Conservation (phyloP, 92 coral and sea anemone species). For the Epizoanthus scotinus region DNA sequence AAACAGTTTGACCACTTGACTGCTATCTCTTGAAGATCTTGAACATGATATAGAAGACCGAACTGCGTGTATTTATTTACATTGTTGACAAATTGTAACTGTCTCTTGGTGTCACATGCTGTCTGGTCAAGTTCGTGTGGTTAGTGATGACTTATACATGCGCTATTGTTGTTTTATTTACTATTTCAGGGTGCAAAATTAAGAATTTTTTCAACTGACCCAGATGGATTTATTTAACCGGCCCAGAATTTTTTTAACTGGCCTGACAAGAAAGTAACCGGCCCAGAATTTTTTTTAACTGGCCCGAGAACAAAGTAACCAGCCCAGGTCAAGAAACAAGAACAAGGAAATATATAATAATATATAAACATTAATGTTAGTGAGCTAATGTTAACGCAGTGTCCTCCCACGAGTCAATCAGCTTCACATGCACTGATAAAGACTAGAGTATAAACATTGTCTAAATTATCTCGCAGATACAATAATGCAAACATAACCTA, state of each 20-base stretch:
- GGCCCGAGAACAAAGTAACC: slow-evolving; percentile 33
- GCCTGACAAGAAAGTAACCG: no score
- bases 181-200: slow-evolving; percentile 10
- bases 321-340: slow-evolving; percentile 35
- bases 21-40: no score
- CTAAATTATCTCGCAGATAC: not conserved
- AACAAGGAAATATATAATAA: slow-evolving; percentile 21
- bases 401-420: slow-evolving; percentile 15
- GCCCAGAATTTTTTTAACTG: slow-evolving; percentile 29
- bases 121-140: no score
- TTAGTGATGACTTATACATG: no score
- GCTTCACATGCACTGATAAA: not conserved
- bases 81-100: no score
- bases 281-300: no score
- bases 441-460: not conserved
- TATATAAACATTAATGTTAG: not conserved
- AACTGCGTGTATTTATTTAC: no score
- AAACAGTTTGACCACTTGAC: no score
- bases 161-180: no score
- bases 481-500: not conserved
- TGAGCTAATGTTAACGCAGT: slow-evolving; percentile 21
- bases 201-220: slow-evolving; percentile 36
- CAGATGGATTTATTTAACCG: slow-evolving; percentile 38
- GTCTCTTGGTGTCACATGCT: no score
- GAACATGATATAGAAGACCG: no score